These are phyloP conservation scores for Miichthys miiuy DNA, from an alignment of 2,797 vertebrate genomes.

Conservation along the genomic window DNA sequence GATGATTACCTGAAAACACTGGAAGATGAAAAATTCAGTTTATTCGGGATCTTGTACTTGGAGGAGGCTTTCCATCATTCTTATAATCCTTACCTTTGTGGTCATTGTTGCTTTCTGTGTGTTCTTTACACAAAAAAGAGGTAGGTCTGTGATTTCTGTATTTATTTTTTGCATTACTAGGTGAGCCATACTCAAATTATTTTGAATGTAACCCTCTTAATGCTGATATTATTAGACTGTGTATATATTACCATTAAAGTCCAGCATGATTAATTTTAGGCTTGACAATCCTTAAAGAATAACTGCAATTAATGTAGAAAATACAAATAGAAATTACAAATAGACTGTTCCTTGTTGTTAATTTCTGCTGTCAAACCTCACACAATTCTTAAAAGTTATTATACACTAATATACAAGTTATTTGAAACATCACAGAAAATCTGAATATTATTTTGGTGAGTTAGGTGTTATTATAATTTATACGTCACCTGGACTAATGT, in stretches of 20 bases:
- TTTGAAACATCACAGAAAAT: background rate
- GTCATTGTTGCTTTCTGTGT: constrained; percentile 17
- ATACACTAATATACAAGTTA: no score
- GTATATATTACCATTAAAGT: background rate
- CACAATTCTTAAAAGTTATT: background rate
- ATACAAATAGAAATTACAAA: background rate
- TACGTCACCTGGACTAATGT: background rate
- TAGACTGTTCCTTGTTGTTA: background rate
- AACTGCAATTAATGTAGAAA: background rate
- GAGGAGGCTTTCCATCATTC: constrained; percentile 41
- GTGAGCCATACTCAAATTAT: background rate
- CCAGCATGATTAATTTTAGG: background rate
- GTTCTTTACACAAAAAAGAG: constrained; percentile 39
- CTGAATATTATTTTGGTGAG: background rate
- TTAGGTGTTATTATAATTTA: background rate
- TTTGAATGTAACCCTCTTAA: background rate
- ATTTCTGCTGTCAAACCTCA: background rate
- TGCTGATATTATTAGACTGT: background rate
- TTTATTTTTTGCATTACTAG: background rate
- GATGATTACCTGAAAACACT: constrained; percentile 14
- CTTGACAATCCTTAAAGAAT: background rate
- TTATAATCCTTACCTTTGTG: constrained; percentile 30
- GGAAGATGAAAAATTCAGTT: constrained; percentile 58
- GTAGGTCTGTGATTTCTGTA: constrained; percentile 53
- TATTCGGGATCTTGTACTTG: constrained; percentile 27